Evolutionary conservation across 2,797 vertebrate species (phyloP), one percentile per base, ranked within the genome.

Genomic region (Rallus crepitans): DNA sequence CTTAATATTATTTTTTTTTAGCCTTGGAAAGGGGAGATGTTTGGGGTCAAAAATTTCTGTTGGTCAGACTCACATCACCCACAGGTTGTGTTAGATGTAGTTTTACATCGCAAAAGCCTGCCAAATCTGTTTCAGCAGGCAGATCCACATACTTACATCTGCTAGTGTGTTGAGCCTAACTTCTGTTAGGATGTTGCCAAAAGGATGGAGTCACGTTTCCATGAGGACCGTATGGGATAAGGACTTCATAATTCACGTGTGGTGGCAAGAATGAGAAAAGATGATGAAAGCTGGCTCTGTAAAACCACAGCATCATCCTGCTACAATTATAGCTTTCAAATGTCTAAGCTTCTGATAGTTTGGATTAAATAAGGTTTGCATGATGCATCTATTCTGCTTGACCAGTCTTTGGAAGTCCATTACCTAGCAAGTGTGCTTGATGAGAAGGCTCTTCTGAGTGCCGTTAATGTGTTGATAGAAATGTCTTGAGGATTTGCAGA

Each of bases 181-280:
- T 77, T 60, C 28, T 56, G 31, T 78, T n/a, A 83, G 48, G 23
- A 24, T 48, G 33, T 30, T 66, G 42, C 28, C 60, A 37, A 47
- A 61, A 85, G 40, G 28, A 82, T 60, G 31, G n/a, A 71, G 17
- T 79, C 28, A 30, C 45, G 17, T 63, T 70, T 90, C 56, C 60
- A 16, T 18, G 3, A 39, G 2, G 1, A 63, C 70, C 35, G 61
- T 39, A 0, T 57, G 7, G 42, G 0, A 0, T 66, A 56, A 64
- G n/a, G 56, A 52, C 47, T 82, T 79, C 12, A 2, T 72, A 23
- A 81, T 81, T 87, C 42, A 24, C 28, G 17, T 27, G 19, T 9
- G 1, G 28, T 69, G 35, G 28, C 68, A 59, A 53, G 8, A 27
- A 40, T 7, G 53, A 71, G 80, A 37, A 23, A 55, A 47, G 56